Evolutionary conservation across 1,140 invertebrate genomes (phyloP).

Genomic region (honey bee (Apis mellifera)): Amel_HAv3.1 CM009939.2:10863501-10864000

Average conservation of each 20-base stretch:
- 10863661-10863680: slow-evolving; percentile 64
- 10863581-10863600: slow-evolving; percentile 56
- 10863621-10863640: slow-evolving; percentile 66
- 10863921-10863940: neutral
- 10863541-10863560: slow-evolving; percentile 78
- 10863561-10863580: slow-evolving; percentile 76
- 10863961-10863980: neutral
- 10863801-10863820: too few relatives aligned
- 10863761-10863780: neutral
- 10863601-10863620: slow-evolving; percentile 62
- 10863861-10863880: too few relatives aligned
- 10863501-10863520: slow-evolving; percentile 77
- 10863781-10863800: neutral
- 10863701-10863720: slow-evolving; percentile 18
- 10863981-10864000: neutral
- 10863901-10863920: neutral
- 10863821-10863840: neutral
- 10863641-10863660: slow-evolving; percentile 63
- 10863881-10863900: neutral
- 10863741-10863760: slow-evolving; percentile 13
- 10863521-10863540: slow-evolving; percentile 75
- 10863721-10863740: slow-evolving; percentile 16
- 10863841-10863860: neutral
- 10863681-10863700: slow-evolving; percentile 49
- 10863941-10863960: neutral